Conservation (phyloP, 1,140 invertebrate species). For the Aphelinus atriplicis region DNA sequence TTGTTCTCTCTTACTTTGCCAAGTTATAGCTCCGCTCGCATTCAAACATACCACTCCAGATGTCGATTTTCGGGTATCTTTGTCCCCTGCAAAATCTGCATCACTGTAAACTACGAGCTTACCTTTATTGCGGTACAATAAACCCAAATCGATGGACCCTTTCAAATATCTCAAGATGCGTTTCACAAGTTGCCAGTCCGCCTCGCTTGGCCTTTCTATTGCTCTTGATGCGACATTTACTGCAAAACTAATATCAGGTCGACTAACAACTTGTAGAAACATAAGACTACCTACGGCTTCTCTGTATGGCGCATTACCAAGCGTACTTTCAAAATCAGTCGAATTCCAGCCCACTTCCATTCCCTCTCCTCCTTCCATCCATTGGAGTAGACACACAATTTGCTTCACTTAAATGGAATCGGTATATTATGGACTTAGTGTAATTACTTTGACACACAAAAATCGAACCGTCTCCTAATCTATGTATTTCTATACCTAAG, state of each 20-base stretch:
- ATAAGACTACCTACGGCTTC: conserved; percentile 51
- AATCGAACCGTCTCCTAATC: background rate
- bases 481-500: background rate
- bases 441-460: background rate
- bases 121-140: conserved; percentile 14
- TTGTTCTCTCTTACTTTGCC: conserved; percentile 50
- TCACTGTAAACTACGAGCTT: conserved; percentile 25
- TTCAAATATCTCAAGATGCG: conserved; percentile 27
- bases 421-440: background rate
- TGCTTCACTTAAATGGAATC: background rate
- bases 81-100: conserved; percentile 36
- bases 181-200: conserved; percentile 19
- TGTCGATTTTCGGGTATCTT: conserved; percentile 28
- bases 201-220: conserved; percentile 14
- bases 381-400: background rate
- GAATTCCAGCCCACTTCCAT: background rate
- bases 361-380: background rate
- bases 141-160: conserved; percentile 36
- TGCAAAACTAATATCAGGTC: conserved; percentile 52
- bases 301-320: conserved; percentile 36
- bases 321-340: conserved; percentile 6
- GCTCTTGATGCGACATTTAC: conserved; percentile 19
- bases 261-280: conserved; percentile 48
- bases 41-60: conserved; percentile 36
- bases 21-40: conserved; percentile 43